Base-by-base conservation (phyloP, 2,888 invertebrate genomes). In the Orthonevra nobilis region DNA sequence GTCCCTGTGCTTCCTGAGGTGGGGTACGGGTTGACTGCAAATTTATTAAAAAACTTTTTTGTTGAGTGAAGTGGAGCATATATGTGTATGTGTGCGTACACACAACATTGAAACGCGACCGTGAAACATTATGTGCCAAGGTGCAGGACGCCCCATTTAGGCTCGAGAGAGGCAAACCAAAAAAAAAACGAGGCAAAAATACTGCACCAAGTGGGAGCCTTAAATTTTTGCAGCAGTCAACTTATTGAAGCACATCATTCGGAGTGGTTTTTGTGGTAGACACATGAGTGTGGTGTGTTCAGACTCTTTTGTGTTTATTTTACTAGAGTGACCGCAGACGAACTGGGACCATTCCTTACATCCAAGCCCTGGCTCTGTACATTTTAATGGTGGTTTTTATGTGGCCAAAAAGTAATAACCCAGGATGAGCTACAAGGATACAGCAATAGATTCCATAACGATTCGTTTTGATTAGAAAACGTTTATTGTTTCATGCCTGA, bases 21-120 rank as follows among this genome's bases (percentile, higher is more conserved):
- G 14, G 19, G 52, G 54, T 40, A 54, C 12, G 46, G n/a, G 54
- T 30, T 54, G 44, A n/a, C n/a, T n/a, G 32, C 28, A 72, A 73
- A 73, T 73, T 73, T 79, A 79, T 79, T 79, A 73, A 79, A 79
- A 79, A 79, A 73, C 66, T 79, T 79, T 77, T 79, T 42, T 73
- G 61, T 61, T 36, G 73, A 73, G 42, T 56, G 73, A 68, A 73
- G 56, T 61, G 50, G 60, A 66, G 56, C 66, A 66, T 34, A 72
- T 58, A n/a, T n/a, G n/a, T n/a, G n/a, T n/a, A n/a, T n/a, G n/a
- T n/a, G n/a, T n/a, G n/a, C n/a, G n/a, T n/a, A n/a, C n/a, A n/a
- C n/a, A n/a, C n/a, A n/a, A n/a, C n/a, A n/a, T n/a, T n/a, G 3
- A 70, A 56, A 70, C 64, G 58, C 70, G 77, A 36, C 77, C 77